These are phyloP conservation scores for Sardinella longiceps DNA, from an alignment of 2,797 vertebrate species.

Conservation along the genomic window DNA sequence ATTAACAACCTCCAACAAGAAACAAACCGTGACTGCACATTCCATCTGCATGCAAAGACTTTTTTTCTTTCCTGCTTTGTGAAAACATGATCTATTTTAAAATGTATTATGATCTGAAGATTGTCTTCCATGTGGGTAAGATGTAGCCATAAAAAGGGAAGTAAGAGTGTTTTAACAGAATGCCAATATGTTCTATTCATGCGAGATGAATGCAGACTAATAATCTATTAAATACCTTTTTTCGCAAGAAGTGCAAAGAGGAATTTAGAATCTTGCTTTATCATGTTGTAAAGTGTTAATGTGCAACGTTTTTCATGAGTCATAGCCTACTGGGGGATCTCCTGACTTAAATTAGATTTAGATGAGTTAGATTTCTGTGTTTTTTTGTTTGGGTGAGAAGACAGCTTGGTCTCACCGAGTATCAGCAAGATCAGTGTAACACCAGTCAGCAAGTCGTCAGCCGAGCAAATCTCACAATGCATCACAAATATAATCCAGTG, in stretches of 20 bases:
- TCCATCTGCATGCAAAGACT: neutral
- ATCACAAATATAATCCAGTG: slow-evolving; percentile 40
- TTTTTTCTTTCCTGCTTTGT: neutral
- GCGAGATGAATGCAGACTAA: too few relatives aligned
- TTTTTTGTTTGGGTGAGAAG: slow-evolving; percentile 31
- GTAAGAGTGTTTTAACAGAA: neutral
- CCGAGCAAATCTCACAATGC: slow-evolving; percentile 36
- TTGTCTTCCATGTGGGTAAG: neutral
- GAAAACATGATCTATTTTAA: too few relatives aligned
- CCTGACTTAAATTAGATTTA: neutral
- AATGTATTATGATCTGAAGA: neutral
- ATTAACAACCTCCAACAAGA: neutral
- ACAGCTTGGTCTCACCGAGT: slow-evolving; percentile 25
- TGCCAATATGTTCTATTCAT: neutral
- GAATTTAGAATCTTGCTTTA: slow-evolving; percentile 15
- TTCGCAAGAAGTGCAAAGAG: neutral
- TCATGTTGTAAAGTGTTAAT: neutral
- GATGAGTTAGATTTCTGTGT: slow-evolving; percentile 26
- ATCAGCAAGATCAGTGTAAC: slow-evolving; percentile 41
- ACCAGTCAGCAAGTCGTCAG: slow-evolving; percentile 29
- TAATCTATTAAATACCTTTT: neutral
- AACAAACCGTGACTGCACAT: neutral
- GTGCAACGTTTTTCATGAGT: neutral
- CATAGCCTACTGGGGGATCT: neutral
- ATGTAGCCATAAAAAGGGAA: neutral